Base-by-base conservation (phyloP, 2,888 invertebrate species). In the Nomada ruficornis region DNA sequence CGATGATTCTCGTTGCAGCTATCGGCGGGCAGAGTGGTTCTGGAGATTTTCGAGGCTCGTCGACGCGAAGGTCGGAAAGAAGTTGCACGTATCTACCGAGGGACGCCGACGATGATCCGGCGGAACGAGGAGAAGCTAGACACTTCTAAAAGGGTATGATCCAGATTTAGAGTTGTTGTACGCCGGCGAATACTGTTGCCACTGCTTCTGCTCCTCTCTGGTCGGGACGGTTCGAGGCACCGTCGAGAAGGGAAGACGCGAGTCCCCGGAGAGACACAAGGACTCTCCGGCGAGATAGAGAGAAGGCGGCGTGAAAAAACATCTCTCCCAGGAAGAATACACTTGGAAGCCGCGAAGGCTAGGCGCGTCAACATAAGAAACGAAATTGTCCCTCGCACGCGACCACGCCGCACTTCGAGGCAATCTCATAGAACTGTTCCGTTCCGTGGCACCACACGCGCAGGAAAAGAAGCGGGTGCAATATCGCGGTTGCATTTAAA, bases 241-340 rank as follows among this genome's bases (percentile, higher is more conserved):
- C 62, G 20, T 50, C 29, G 70, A 50, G 26, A 52, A 70, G 64
- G 59, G 15, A 23, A 60, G 55, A 42, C 2, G 23, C 5, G 15
- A 47, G 47, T 36, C 36, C 36, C 36, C 36, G 7, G 55, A n/a
- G 65, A 10, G 36, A 60, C 62, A 36, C 20, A 73, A 62, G 62
- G 62, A 54, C 29, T 50, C 29, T 15, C 36, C 36, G 36, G 15
- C 29, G 64, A 18, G 73, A 55, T n/a, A 54, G 60, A 55, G 52
- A 23, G 52, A 68, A 50, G 55, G 42, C 60, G 57, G 69, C 76
- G 54, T 67, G 77, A 76, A 82, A 65, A 76, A 74, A 77, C 76
- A 88, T 86, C 86, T 89, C 91, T 91, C 90, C 91, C 91, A 89
- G 90, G 90, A 91, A 91, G 91, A 91, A 89, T 85, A 77, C 84